phyloP scores from a whole-genome alignment of 2,888 invertebrate genomes.

The Catocala nupta region DNA sequence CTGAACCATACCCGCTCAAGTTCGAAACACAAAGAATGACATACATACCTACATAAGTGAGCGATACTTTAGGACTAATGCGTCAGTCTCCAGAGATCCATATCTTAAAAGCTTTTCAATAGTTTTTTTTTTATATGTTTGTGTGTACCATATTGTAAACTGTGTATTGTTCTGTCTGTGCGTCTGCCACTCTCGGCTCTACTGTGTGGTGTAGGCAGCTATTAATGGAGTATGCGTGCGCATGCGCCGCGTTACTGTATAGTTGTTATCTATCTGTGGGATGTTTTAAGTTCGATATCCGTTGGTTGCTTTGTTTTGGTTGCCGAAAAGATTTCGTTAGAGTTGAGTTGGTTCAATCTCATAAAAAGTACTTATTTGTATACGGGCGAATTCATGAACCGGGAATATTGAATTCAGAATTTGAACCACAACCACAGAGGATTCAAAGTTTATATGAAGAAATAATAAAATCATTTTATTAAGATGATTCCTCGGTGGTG shows the following conservation, averaged over 20 bases:
- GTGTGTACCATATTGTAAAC: slow-evolving; percentile 25
- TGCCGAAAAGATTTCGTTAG: too few species aligned
- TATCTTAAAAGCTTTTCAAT: slow-evolving; percentile 63
- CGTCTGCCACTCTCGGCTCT: slow-evolving; percentile 26
- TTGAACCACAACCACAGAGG: too few species aligned
- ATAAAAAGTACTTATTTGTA: too few species aligned
- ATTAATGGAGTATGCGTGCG: slow-evolving; percentile 18
- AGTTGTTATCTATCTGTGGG: neutral
- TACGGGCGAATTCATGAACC: too few species aligned
- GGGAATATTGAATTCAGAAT: too few species aligned
- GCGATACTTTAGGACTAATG: slow-evolving; percentile 30
- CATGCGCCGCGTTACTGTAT: neutral
- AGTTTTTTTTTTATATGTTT: slow-evolving; percentile 39
- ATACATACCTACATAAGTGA: neutral
- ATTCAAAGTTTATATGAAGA: too few species aligned
- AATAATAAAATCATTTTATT: too few species aligned
- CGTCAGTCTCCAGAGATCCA: slow-evolving; percentile 43
- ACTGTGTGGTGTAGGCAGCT: slow-evolving; percentile 10
- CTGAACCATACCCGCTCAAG: slow-evolving; percentile 5
- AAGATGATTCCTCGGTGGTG: too few species aligned
- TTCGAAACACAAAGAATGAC: slow-evolving; percentile 10
- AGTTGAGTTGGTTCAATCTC: too few species aligned
- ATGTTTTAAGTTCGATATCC: slow-evolving; percentile 6
- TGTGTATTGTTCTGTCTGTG: slow-evolving; percentile 34
- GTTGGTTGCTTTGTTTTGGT: slow-evolving; percentile 1